A percentile compares a stretch with the other conserved stretches of the same genome.
Evolutionary conservation across 2,797 vertebrate species (phyloP).

Genomic region (Benthosema pterotum): DNA sequence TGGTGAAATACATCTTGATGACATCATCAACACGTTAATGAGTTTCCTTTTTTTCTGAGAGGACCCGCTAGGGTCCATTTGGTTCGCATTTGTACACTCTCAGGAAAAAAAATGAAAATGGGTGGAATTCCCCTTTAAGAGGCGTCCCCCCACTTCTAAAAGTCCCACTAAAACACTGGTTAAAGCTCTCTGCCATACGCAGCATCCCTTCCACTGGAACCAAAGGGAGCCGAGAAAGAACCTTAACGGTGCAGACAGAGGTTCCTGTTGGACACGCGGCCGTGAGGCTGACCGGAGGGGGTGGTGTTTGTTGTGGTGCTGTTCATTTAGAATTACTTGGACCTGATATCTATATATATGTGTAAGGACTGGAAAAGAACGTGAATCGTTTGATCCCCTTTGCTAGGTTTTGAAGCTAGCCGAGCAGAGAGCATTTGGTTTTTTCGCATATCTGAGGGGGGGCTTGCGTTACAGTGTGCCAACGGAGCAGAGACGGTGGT

Average conservation of each 20-base stretch:
- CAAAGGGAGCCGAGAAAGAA: conserved; percentile 17
- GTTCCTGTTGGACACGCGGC: conserved; percentile 36
- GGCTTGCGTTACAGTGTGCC: conserved; percentile 29
- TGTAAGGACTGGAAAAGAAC: conserved; percentile 30
- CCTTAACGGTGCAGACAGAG: conserved; percentile 15
- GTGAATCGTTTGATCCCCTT: conserved; percentile 18
- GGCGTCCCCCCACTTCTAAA: no score
- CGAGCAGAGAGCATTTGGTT: conserved; percentile 35
- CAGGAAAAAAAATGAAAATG: no score
- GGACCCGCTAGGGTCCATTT: no score
- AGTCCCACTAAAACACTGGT: no score
- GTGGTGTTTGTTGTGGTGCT: conserved; percentile 54
- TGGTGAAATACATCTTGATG: no score
- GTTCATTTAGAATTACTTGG: conserved; percentile 46
- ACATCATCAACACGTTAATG: no score
- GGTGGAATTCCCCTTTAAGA: no score
- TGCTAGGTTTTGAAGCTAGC: conserved; percentile 22
- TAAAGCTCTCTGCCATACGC: conserved; percentile 52
- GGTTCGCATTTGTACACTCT: no score
- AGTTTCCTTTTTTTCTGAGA: no score
- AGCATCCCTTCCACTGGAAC: conserved; percentile 37
- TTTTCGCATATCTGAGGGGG: conserved; percentile 43
- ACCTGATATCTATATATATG: conserved; percentile 50
- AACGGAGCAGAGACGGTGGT: conserved; percentile 20
- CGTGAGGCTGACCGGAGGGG: conserved; percentile 26